These are phyloP conservation scores for Drosophila littoralis DNA, from an alignment of 1,140 invertebrate species.

Conservation along the genomic window DNA sequence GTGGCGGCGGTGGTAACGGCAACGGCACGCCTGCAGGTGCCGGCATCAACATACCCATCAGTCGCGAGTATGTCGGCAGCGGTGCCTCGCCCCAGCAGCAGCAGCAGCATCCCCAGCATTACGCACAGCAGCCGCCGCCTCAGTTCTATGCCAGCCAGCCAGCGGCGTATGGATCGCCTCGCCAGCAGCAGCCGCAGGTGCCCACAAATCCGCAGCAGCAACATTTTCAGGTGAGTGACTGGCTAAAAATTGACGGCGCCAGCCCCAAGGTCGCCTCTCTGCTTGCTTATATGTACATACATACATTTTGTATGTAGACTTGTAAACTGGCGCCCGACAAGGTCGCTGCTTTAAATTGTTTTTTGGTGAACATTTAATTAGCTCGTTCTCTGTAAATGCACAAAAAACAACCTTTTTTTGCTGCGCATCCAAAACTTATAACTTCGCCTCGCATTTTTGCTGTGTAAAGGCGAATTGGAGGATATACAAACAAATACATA, in stretches of 20 bases:
- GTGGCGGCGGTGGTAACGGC: slow-evolving; percentile 28
- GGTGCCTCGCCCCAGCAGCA: slow-evolving; percentile 23
- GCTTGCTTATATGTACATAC: slow-evolving; percentile 24
- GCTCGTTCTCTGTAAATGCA: slow-evolving; percentile 12
- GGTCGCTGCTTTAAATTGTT: slow-evolving; percentile 33
- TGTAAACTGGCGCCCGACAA: slow-evolving; percentile 45
- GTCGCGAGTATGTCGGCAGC: slow-evolving; percentile 60
- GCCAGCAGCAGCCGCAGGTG: slow-evolving; percentile 61
- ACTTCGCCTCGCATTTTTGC: not conserved
- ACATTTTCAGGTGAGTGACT: slow-evolving; percentile 78
- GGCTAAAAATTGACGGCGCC: slow-evolving; percentile 26
- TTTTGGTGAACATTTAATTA: slow-evolving; percentile 38
- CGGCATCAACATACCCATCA: slow-evolving; percentile 76
- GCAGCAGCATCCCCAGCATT: slow-evolving; percentile 46
- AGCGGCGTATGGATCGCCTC: slow-evolving; percentile 61
- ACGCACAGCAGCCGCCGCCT: slow-evolving; percentile 26
- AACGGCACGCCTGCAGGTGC: slow-evolving; percentile 29
- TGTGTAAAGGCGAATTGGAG: slow-evolving; percentile 16
- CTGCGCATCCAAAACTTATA: slow-evolving; percentile 27
- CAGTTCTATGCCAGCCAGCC: slow-evolving; percentile 51
- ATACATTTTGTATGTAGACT: slow-evolving; percentile 4
- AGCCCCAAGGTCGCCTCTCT: slow-evolving; percentile 38
- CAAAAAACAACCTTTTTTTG: slow-evolving; percentile 2
- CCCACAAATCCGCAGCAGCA: slow-evolving; percentile 66
- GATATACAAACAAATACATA: slow-evolving; percentile 1